Evolutionary conservation across 2,888 invertebrate species (phyloP).

Genomic region (Macropis europaea): DNA sequence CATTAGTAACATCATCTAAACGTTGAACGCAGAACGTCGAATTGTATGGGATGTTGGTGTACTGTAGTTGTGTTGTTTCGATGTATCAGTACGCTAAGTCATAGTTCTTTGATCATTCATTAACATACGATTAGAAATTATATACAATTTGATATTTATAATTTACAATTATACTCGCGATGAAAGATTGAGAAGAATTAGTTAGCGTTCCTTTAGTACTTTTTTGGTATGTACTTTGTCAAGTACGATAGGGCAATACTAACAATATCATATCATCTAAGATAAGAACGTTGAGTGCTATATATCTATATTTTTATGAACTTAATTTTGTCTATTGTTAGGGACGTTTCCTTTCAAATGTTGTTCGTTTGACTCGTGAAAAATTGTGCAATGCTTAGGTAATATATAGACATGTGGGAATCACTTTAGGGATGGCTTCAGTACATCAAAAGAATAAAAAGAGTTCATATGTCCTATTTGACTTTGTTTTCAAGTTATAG

Average conservation of each 20-base stretch:
- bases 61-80: constrained; percentile 2
- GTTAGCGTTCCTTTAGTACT: constrained; percentile 12
- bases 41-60: neutral
- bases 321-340: constrained; percentile 71
- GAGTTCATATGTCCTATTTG: too few relatives aligned
- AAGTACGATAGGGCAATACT: constrained; percentile 36
- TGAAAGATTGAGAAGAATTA: constrained; percentile 2
- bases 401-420: constrained; percentile 39
- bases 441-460: too few relatives aligned
- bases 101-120: constrained; percentile 6
- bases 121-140: constrained; percentile 21
- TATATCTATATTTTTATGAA: constrained; percentile 76
- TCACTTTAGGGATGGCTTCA: too few relatives aligned
- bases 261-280: constrained; percentile 49
- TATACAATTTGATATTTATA: constrained; percentile 47
- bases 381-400: constrained; percentile 61
- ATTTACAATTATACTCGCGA: constrained; percentile 23
- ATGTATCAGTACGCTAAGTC: neutral
- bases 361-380: constrained; percentile 50
- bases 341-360: constrained; percentile 48
- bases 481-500: too few relatives aligned
- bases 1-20: constrained; percentile 2
- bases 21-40: neutral
- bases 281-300: constrained; percentile 50
- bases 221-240: constrained; percentile 46